Base-by-base conservation (phyloP, 2,888 invertebrate genomes). In the Sylvicola cinctus region DNA sequence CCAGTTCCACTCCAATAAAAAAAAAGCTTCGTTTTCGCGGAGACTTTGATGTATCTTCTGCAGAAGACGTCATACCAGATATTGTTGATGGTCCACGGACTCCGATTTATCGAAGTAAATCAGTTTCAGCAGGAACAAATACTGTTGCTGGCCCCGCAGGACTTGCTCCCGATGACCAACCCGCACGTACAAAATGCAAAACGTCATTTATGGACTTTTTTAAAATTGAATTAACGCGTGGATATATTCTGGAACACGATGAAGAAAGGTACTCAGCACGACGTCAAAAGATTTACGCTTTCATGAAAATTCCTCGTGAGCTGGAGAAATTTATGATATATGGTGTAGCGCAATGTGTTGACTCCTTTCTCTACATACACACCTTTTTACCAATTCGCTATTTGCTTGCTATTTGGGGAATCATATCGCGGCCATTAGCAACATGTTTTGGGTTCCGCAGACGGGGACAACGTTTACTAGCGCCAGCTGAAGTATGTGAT, bases 341-440 rank as follows among this genome's bases (percentile, higher is more conserved):
- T 61, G 93, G 91, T 23, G 85, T 90, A 49, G 77, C 91, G 58
- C 87, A 87, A 59, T 96, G 96, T 61, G 78, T 87, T 17, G 98
- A 99, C 61, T 93, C 95, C 14, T 88, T 99, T 58, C 66, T 96
- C 35, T 96, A 90, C 64, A 79, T 96, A 36, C 95, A 95, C 58
- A 96, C 98, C 35, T 93, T 96, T 64, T 65, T 98, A 45, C 98
- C 98, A 11, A 60, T 98, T 40, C 66, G 98, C 43, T 88, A 95
- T 54, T 50, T 84, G 25, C 66, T 95, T 56, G 90, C 90, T 31
- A 58, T 85, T 36, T 79, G 84, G 73, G 76, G 78, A 26, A 63
- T 90, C 39, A 54, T 81, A 14, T 74, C 70, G 39, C 68, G 81
- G 46, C 69, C 79, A 11, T 65, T 83, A 46, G 67, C 69, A 38